phyloP scores from a whole-genome alignment of 2,113 vertebrate species.

The Bujurquina vittata region DNA sequence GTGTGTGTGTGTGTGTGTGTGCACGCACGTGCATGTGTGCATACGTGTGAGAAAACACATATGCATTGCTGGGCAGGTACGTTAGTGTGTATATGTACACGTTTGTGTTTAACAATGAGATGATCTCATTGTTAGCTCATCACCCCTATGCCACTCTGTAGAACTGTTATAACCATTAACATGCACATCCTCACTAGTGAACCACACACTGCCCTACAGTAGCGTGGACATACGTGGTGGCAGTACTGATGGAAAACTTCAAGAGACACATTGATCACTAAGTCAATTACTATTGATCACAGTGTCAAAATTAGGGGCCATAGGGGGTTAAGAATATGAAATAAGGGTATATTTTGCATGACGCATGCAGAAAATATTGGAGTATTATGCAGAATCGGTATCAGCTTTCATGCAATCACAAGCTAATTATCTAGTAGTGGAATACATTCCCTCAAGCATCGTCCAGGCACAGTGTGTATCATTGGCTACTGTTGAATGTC shows the following conservation, averaged over 20 bases:
- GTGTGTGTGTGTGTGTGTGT: neutral
- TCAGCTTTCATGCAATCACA: conserved; percentile 62
- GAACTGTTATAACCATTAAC: conserved; percentile 52
- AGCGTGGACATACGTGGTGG: conserved; percentile 33
- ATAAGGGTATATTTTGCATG: conserved; percentile 58
- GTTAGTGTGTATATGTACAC: conserved; percentile 20
- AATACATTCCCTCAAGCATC: conserved; percentile 60
- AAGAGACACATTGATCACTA: conserved; percentile 64
- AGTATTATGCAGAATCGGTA: conserved; percentile 58
- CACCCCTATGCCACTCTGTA: conserved; percentile 43
- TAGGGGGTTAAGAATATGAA: conserved; percentile 34
- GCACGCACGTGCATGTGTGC: neutral
- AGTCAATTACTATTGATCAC: conserved; percentile 75
- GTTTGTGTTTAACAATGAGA: conserved; percentile 29
- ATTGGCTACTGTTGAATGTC: conserved; percentile 54
- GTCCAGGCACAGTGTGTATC: conserved; percentile 43
- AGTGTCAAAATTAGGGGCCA: conserved; percentile 62
- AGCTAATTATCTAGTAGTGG: conserved; percentile 66
- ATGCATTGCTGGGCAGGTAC: conserved; percentile 9
- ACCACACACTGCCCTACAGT: conserved; percentile 27
- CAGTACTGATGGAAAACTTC: conserved; percentile 63
- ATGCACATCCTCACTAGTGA: conserved; percentile 41
- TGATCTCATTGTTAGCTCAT: conserved; percentile 4
- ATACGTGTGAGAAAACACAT: neutral
- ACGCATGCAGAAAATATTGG: conserved; percentile 62